Base-by-base conservation (phyloP, 2,888 invertebrate species). In the Tolmerus cingulatus region DNA sequence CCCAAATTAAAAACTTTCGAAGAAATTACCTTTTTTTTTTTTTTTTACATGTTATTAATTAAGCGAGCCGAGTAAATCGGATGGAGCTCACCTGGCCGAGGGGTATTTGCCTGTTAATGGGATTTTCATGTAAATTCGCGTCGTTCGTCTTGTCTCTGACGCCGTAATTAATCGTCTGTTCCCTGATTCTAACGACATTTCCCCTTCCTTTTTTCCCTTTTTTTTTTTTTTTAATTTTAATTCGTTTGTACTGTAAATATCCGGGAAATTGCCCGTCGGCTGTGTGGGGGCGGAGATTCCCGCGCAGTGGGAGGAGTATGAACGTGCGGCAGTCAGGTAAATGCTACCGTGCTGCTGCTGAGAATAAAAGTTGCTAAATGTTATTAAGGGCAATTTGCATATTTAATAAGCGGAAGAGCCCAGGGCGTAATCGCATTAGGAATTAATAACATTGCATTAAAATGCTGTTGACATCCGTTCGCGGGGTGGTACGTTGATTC, bases 401-500 rank as follows among this genome's bases (percentile, higher is more conserved):
- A 76, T 37, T 76, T 76, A 76, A 76, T 76, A 76, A 37, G 76
- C 76, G 76, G 34, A 34, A 37, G n/a, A 76, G 37, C 37, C 37
- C 34, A n/a, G 34, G 37, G 37, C 76, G 34, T 76, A 76, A 76
- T 76, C 37, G 76, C 76, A 76, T 76, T 76, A 76, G 37, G 76
- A 76, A 76, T 76, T 76, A 76, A 76, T 76, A 76, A 76, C 19
- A 76, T 76, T 76, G 37, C 76, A 76, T 76, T 76, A 76, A 76
- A 76, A 76, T 34, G 37, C 76, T 76, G 76, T 76, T 76, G 76
- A 76, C 76, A 76, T 76, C 23, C 66, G 66, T 23, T 66, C 12
- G 66, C 23, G 66, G 66, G 9, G 23, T 3, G 23, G 12, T 66
- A 27, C 0, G 66, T 27, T 66, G 27, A 66, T 66, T 66, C 27